Conservation (phyloP, 2,113 vertebrate species). For the Phaethornis superciliosus region DNA sequence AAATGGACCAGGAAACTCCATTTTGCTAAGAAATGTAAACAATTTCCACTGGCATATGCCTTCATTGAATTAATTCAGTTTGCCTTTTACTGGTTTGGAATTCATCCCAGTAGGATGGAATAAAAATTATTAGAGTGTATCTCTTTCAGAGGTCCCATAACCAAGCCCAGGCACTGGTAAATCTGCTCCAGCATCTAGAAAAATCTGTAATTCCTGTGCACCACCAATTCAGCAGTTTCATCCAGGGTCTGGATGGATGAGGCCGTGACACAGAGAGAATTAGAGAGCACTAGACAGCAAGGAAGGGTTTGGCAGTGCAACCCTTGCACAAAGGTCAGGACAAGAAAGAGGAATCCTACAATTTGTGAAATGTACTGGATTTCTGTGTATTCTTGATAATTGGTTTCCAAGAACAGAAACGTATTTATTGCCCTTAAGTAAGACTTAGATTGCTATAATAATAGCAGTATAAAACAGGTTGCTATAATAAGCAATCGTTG, state of each 20-base stretch:
- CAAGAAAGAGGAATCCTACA: not conserved
- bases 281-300: not conserved
- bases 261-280: not conserved
- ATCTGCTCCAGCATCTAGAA: not conserved
- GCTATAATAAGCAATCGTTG: not conserved
- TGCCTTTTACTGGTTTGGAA: constrained; percentile 85
- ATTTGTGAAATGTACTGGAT: not conserved
- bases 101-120: constrained; percentile 79
- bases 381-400: not conserved
- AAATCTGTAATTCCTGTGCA: not conserved
- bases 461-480: not conserved
- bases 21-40: constrained; percentile 73
- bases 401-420: not conserved
- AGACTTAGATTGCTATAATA: constrained; percentile 10
- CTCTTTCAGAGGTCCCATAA: constrained; percentile 57
- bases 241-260: not conserved
- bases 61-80: constrained; percentile 83
- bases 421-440: constrained; percentile 14
- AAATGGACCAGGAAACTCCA: constrained; percentile 60
- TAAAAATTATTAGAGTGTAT: constrained; percentile 75
- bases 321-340: not conserved
- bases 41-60: constrained; percentile 84
- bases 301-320: not conserved
- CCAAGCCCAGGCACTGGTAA: constrained; percentile 24
- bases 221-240: not conserved